Base-by-base conservation (phyloP, 2,888 invertebrate genomes). In the Caenorhabditis plicata region DNA sequence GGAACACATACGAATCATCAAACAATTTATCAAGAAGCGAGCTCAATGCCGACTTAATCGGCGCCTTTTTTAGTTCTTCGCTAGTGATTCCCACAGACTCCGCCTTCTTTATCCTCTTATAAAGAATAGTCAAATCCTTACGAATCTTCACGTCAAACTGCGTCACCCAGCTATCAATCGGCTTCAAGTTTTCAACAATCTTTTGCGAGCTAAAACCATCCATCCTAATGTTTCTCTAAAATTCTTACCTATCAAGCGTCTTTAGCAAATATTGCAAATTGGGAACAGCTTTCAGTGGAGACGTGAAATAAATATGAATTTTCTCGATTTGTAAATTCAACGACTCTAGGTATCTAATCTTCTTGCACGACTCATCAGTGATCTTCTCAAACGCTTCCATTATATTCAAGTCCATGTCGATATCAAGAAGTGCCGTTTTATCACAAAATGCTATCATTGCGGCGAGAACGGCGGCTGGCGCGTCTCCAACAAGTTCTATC, bases 301-400 rank as follows among this genome's bases (percentile, higher is more conserved):
- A n/a, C n/a, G n/a, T n/a, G n/a, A 25, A n/a, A 40, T 40, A 19
- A 9, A 50, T 49, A 17, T 35, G 55, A 23, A 77, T 53, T 36
- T 66, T 53, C 32, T 78, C 77, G 17, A 78, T 52, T 7, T 70
- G 70, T n/a, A 78, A 45, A 45, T 75, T 64, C 7, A 73, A 56
- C 38, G 64, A 68, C 39, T 77, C 77, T 40, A 77, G 43, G 27
- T 76, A 66, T 22, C 75, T 64, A 22, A 77, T 65, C 52, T 75
- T 73, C 46, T 77, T 77, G 2, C 71, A 71, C 1, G 66, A 61
- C 32, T 53, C 53, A 31, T 55, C 52, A n/a, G 52, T 39, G 1
- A 63, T 53, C 13, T 32, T 46, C 0, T 48, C 48, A 43, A 71
- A 73, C 26, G 60, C 57, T 2, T 41, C 27, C 31, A 73, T 43